These are phyloP conservation scores for Spizaetus ornatus DNA, from an alignment of 2,113 vertebrate species.

Conservation along the genomic window DNA sequence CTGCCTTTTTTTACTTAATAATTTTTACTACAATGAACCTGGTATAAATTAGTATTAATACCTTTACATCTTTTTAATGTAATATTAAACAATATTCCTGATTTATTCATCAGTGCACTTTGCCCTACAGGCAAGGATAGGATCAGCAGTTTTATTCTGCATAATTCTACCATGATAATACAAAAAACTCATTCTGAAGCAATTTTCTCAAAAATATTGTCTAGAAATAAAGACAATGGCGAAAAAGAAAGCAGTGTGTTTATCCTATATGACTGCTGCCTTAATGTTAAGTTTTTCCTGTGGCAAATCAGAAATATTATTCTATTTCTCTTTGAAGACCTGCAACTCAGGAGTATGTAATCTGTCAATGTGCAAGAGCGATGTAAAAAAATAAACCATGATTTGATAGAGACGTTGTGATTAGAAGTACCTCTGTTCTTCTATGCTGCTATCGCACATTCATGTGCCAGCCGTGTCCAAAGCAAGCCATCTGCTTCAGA, in stretches of 20 bases:
- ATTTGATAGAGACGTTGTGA: neutral
- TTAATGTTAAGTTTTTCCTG: neutral
- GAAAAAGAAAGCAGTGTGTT: neutral
- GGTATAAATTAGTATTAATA: conserved; percentile 34
- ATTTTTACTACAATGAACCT: neutral
- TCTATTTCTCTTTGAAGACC: neutral
- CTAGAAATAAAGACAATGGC: neutral
- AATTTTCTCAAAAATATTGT: conserved; percentile 14
- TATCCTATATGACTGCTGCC: neutral
- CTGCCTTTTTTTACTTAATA: neutral
- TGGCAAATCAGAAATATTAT: neutral
- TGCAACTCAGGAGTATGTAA: neutral
- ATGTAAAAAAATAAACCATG: neutral
- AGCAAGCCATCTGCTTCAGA: neutral
- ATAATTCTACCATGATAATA: neutral
- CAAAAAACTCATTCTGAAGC: conserved; percentile 9
- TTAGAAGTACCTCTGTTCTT: neutral
- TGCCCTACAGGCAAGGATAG: conserved; percentile 31
- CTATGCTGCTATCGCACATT: neutral
- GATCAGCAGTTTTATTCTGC: conserved; percentile 38
- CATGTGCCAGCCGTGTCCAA: neutral
- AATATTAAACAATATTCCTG: conserved; percentile 60
- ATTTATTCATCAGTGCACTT: conserved; percentile 50
- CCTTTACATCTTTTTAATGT: conserved; percentile 46
- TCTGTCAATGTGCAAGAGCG: neutral